Base-by-base conservation (phyloP, 2,888 invertebrate species). In the Hypomecis atomaria region DNA sequence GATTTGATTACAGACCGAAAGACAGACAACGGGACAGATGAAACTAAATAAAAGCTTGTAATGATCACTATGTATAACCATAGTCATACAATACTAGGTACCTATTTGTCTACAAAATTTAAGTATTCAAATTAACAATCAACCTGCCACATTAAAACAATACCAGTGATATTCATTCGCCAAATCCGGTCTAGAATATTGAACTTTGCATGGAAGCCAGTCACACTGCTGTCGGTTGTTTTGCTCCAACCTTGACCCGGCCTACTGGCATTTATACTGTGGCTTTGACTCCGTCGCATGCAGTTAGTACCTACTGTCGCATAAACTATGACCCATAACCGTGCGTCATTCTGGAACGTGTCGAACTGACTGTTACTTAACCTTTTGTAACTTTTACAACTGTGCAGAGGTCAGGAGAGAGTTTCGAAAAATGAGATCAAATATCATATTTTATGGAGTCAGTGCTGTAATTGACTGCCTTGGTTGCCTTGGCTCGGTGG, bases 191-290 rank as follows among this genome's bases (percentile, higher is more conserved):
- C 55, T 66, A 61, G 60, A 81, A 75, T 84, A 84, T 78, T 84
- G 83, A 85, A 85, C 85, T 82, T 82, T 76, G 75, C 57, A 67
- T 79, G 78, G 78, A 81, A 86, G 80, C 83, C 78, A 88, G 86
- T 81, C 85, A 76, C 77, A 76, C 66, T 79, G 78, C 34, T 52
- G 70, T 75, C 75, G 77, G 76, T 74, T 78, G 78, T 76, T 73
- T 71, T 47, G 58, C 78, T 78, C 76, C 83, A 89, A 81, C 84
- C 84, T 85, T 86, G 85, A 86, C 85, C 85, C 71, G 84, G 59
- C 59, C 65, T 38, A 49, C 49, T 13, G 8, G 6, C 7, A 50
- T 37, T 49, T 49, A 50, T 50, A 37, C 49, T 13, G 49, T 38
- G 68, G 61, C 67, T 64, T 75, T 82, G 84, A 83, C 77, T 86